Evolutionary conservation across 2,888 invertebrate species (phyloP).

Genomic region (Troides oblongomaculatus): DNA sequence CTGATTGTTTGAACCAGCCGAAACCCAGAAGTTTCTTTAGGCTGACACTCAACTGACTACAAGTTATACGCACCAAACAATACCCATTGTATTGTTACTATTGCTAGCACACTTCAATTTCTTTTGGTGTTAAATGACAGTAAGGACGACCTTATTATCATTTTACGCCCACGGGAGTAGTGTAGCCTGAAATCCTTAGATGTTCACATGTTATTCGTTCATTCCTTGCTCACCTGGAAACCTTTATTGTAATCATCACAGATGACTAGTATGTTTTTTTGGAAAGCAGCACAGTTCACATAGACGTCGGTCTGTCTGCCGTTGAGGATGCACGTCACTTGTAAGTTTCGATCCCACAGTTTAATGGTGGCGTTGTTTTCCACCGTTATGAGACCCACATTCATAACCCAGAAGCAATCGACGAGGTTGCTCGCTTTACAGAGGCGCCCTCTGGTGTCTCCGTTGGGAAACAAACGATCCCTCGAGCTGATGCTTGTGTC

Average conservation of each 20-base stretch:
- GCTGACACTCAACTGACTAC: no score
- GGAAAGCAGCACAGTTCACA: conserved; percentile 59
- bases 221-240: conserved; percentile 55
- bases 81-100: no score
- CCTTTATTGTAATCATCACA: conserved; percentile 60
- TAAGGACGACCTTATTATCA: no score
- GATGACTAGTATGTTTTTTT: conserved; percentile 60
- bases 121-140: no score
- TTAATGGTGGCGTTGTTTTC: conserved; percentile 66
- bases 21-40: no score
- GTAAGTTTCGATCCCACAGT: conserved; percentile 58
- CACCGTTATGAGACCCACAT: conserved; percentile 60
- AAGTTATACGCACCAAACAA: no score
- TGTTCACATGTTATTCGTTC: not conserved
- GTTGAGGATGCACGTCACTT: conserved; percentile 54
- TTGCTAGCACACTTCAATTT: no score
- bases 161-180: not conserved
- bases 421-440: conserved; percentile 52
- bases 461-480: conserved; percentile 51
- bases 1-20: no score
- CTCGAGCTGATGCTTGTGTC: conserved; percentile 55
- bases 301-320: conserved; percentile 55
- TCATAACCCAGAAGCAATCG: conserved; percentile 59
- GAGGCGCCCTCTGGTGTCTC: conserved; percentile 48
- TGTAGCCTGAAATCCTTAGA: no score